phyloP scores from a whole-genome alignment of 1,140 invertebrate species.

The Megalopta genalis region DNA sequence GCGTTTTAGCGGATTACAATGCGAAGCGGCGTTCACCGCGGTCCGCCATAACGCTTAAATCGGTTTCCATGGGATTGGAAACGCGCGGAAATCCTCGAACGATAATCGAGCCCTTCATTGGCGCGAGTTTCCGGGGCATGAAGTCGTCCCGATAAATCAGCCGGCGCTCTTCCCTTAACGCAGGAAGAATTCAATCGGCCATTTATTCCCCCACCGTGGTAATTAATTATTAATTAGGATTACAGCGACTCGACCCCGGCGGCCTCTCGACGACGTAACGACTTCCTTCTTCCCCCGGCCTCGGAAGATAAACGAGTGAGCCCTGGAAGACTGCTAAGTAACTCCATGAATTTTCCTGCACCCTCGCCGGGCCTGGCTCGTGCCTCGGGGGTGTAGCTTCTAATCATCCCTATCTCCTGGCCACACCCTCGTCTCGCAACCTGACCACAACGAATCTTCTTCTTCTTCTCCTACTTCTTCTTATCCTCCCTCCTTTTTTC shows the following conservation, averaged over 20 bases:
- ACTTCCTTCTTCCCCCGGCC: slow-evolving; percentile 56
- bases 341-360: slow-evolving; percentile 78
- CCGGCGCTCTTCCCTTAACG: slow-evolving; percentile 24
- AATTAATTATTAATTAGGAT: slow-evolving; percentile 69
- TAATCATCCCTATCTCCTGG: slow-evolving; percentile 75
- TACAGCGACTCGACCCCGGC: slow-evolving; percentile 53
- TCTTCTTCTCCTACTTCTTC: background rate
- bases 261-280: slow-evolving; percentile 61
- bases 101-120: slow-evolving; percentile 20
- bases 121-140: slow-evolving; percentile 1
- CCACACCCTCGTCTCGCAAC: slow-evolving; percentile 67
- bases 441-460: slow-evolving; percentile 36
- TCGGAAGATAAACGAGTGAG: slow-evolving; percentile 71
- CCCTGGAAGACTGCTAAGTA: slow-evolving; percentile 68
- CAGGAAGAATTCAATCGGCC: slow-evolving; percentile 66
- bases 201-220: slow-evolving; percentile 55
- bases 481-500: background rate
- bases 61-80: background rate
- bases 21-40: background rate
- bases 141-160: slow-evolving; percentile 58
- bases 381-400: slow-evolving; percentile 70
- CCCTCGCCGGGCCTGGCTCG: slow-evolving; percentile 62
- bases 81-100: background rate
- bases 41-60: background rate
- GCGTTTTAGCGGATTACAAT: background rate